These are phyloP conservation scores for Vandiemenella viatica DNA, from an alignment of 2,888 invertebrate genomes.

Conservation along the genomic window DNA sequence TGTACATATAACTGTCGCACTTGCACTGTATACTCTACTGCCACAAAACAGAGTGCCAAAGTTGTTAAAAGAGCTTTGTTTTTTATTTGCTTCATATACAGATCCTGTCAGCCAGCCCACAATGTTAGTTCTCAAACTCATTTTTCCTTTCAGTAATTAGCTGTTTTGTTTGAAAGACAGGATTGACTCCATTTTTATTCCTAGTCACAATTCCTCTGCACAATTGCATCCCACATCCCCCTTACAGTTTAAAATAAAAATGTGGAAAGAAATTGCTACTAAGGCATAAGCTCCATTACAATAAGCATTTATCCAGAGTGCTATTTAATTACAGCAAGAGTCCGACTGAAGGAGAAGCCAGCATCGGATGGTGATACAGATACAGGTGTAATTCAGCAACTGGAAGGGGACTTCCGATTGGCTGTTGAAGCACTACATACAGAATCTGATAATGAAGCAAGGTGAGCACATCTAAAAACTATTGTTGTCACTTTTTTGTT, in stretches of 20 bases:
- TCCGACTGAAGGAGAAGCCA: constrained; percentile 40
- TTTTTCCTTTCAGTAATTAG: background rate
- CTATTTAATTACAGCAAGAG: constrained; percentile 39
- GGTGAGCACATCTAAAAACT: constrained; percentile 11
- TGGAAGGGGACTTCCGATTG: constrained; percentile 40
- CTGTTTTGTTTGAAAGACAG: background rate
- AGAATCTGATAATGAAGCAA: constrained; percentile 39
- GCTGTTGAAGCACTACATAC: constrained; percentile 39
- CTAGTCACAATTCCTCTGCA: too few species aligned
- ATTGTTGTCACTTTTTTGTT: background rate
- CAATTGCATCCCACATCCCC: too few species aligned
- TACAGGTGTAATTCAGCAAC: constrained; percentile 27
- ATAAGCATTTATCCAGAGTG: constrained; percentile 1
- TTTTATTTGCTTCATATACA: too few species aligned
- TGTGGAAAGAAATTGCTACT: too few species aligned
- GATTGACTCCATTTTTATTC: too few species aligned
- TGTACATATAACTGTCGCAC: too few species aligned
- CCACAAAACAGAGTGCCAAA: too few species aligned
- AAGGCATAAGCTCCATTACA: too few species aligned
- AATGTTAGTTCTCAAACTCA: background rate
- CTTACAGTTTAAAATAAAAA: too few species aligned
- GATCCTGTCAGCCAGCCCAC: too few species aligned
- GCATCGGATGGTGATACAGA: constrained; percentile 22
- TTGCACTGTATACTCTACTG: too few species aligned
- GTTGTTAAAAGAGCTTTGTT: too few species aligned